Percentiles rank a stretch among this genome's conserved stretches.
These are phyloP conservation scores for Apamea monoglypha DNA, from an alignment of 2,888 invertebrate species.

Conservation along the genomic window DNA sequence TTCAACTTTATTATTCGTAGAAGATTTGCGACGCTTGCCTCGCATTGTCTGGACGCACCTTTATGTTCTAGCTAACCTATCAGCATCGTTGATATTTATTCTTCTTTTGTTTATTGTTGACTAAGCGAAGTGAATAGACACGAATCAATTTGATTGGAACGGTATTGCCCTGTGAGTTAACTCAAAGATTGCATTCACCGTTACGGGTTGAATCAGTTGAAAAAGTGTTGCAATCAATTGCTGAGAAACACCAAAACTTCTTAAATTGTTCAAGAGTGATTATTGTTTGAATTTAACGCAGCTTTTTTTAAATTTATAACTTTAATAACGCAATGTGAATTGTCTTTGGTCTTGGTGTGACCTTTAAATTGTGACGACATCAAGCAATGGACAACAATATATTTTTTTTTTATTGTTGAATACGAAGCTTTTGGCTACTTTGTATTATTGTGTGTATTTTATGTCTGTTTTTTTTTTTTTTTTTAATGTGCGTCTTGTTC, in stretches of 20 bases:
- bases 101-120: conserved; percentile 51
- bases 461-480: not conserved
- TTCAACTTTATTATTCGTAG: not conserved
- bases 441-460: not conserved
- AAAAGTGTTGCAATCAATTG: conserved; percentile 49
- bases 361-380: not conserved
- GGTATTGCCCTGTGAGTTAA: conserved; percentile 28
- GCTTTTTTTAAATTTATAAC: not conserved
- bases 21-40: not conserved
- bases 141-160: conserved; percentile 52
- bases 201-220: conserved; percentile 39
- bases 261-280: not conserved
- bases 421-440: not conserved
- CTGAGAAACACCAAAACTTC: conserved; percentile 11
- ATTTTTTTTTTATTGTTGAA: not conserved
- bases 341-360: not conserved
- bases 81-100: conserved; percentile 24
- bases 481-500: not conserved
- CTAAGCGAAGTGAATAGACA: conserved; percentile 43
- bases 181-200: conserved; percentile 38
- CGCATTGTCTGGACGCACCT: not conserved
- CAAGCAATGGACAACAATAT: not conserved
- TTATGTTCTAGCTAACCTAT: conserved; percentile 16
- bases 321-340: not conserved
- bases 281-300: not conserved